phyloP scores from a whole-genome alignment of 2,888 invertebrate genomes.

The Noctua pronuba region DNA sequence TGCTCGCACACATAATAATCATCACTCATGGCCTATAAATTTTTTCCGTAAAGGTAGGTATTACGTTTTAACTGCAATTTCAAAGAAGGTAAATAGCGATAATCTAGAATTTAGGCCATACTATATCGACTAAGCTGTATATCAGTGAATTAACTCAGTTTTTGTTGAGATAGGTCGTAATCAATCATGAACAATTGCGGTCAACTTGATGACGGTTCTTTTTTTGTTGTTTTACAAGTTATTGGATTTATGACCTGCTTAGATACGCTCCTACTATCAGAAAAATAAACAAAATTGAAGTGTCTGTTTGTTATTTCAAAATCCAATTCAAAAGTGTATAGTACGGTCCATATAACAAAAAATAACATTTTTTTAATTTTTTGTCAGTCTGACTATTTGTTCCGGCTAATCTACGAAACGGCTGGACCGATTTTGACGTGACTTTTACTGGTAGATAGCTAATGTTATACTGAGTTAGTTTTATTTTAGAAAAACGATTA shows the following conservation, averaged over 20 bases:
- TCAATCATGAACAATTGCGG: neutral
- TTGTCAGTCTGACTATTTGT: too few relatives aligned
- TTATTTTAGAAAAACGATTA: too few relatives aligned
- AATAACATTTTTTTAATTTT: too few relatives aligned
- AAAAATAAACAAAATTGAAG: neutral
- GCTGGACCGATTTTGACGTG: too few relatives aligned
- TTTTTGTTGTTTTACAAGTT: neutral
- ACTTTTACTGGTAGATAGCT: too few relatives aligned
- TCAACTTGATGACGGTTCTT: too few relatives aligned
- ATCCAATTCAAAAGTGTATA: too few relatives aligned
- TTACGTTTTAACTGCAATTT: neutral
- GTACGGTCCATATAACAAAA: too few relatives aligned
- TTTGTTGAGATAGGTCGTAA: slow-evolving; percentile 25
- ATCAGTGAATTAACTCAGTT: neutral
- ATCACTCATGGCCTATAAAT: neutral
- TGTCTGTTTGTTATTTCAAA: too few relatives aligned
- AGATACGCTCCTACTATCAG: neutral
- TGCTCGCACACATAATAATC: slow-evolving; percentile 1
- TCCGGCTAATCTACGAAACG: too few relatives aligned
- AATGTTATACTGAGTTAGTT: too few relatives aligned
- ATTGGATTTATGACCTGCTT: neutral
- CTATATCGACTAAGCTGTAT: neutral
- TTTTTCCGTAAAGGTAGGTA: neutral
- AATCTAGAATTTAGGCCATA: neutral
- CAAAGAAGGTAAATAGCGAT: neutral